Percentiles rank a stretch among this genome's conserved stretches.
phyloP scores from a whole-genome alignment of 1,140 invertebrate species.

The Magallana angulata region DNA sequence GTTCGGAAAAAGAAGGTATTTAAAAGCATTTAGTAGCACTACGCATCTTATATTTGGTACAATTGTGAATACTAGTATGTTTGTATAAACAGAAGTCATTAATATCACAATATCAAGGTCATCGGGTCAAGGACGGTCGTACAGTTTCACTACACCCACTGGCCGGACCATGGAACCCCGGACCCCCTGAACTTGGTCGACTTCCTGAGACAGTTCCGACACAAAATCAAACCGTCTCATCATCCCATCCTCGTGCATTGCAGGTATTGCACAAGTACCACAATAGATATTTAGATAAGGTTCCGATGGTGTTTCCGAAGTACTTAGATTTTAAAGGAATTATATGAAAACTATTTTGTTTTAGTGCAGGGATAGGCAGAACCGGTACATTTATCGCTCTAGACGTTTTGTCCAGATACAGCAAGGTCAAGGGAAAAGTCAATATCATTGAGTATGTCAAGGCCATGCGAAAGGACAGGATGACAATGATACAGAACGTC shows the following conservation, averaged over 20 bases:
- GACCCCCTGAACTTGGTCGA: constrained; percentile 28
- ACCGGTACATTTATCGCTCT: constrained; percentile 27
- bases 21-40: not conserved
- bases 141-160: constrained; percentile 49
- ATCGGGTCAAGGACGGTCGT: not conserved
- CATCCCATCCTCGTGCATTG: constrained; percentile 9
- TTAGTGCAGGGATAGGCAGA: constrained; percentile 14
- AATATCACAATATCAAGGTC: not conserved
- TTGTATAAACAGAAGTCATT: too few species aligned
- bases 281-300: too few species aligned
- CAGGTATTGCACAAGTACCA: not conserved
- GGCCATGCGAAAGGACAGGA: constrained; percentile 28
- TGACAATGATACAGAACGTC: constrained; percentile 34
- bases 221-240: not conserved
- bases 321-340: too few species aligned
- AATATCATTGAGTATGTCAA: constrained; percentile 27
- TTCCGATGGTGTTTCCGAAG: too few species aligned
- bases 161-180: constrained; percentile 47
- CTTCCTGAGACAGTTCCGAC: constrained; percentile 19
- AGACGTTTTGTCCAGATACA: not conserved
- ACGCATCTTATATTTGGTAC: too few species aligned
- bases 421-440: not conserved
- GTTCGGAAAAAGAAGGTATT: not conserved
- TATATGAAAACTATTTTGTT: too few species aligned
- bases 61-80: too few species aligned